These are phyloP conservation scores for Rhaphigaster nebulosa DNA, from an alignment of 2,888 invertebrate genomes.

Conservation along the genomic window DNA sequence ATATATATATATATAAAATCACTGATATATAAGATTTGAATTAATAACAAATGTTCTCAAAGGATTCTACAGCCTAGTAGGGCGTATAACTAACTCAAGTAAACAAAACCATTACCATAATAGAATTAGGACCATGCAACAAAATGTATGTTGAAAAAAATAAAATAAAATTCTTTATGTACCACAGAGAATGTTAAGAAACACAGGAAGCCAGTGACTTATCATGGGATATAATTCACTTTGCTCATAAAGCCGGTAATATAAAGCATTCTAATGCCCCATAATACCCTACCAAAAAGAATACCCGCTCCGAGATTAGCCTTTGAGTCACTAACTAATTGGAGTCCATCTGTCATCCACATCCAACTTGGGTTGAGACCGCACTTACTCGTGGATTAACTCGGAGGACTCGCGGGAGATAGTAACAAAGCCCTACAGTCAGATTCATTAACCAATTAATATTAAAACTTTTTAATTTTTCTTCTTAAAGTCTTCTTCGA, in stretches of 20 bases:
- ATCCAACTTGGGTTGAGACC: neutral
- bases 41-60: neutral
- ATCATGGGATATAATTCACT: constrained; percentile 28
- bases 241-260: neutral
- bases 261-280: constrained; percentile 30
- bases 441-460: neutral
- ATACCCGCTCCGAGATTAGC: constrained; percentile 9
- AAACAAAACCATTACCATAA: neutral
- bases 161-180: neutral
- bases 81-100: neutral
- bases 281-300: constrained; percentile 25
- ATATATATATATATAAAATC: too few species aligned
- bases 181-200: neutral
- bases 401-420: neutral
- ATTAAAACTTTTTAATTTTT: neutral
- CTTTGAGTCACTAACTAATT: constrained; percentile 41
- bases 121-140: neutral
- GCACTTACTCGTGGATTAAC: neutral
- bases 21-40: neutral
- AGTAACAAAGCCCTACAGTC: neutral
- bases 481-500: neutral
- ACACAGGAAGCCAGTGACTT: neutral
- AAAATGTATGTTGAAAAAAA: neutral
- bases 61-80: neutral
- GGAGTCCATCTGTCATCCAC: constrained; percentile 18